These are phyloP conservation scores for Capromys pilorides DNA, from an alignment of 2,797 vertebrate genomes.

Conservation along the genomic window DNA sequence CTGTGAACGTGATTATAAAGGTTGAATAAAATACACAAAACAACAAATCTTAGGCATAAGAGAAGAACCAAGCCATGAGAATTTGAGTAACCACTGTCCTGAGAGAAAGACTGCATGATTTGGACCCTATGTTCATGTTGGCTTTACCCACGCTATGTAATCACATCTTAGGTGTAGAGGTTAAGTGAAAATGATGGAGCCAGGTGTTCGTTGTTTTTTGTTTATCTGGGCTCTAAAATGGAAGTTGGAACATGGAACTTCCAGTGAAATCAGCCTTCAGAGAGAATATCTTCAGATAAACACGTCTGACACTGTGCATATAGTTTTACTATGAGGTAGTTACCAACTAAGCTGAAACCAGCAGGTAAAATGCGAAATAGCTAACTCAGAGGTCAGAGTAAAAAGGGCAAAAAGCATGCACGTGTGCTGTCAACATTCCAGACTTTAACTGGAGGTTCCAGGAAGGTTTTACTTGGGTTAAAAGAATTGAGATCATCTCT, in stretches of 20 bases:
- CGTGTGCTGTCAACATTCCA: not conserved
- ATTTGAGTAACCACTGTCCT: not conserved
- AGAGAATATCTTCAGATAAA: not conserved
- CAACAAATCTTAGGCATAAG: not conserved
- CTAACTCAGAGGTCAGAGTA: not conserved
- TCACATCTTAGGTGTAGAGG: not conserved
- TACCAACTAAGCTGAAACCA: not conserved
- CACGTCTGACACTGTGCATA: not conserved
- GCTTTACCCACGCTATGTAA: not conserved
- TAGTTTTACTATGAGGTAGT: not conserved
- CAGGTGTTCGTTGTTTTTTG: not conserved
- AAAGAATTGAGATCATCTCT: not conserved
- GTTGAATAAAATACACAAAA: not conserved
- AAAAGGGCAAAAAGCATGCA: not conserved
- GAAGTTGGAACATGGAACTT: slow-evolving; percentile 7
- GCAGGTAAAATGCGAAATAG: not conserved
- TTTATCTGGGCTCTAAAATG: not conserved
- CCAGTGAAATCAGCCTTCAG: not conserved
- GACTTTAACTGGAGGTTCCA: slow-evolving; percentile 22
- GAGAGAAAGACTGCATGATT: not conserved
- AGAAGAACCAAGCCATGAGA: not conserved
- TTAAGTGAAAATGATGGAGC: not conserved
- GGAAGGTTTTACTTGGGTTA: not conserved
- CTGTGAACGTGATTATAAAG: slow-evolving; percentile 23
- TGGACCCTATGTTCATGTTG: not conserved